A percentile compares a stretch with the other conserved stretches of the same genome.
phyloP scores from a whole-genome alignment of 1,140 invertebrate genomes.

The Trichonephila clavata region DNA sequence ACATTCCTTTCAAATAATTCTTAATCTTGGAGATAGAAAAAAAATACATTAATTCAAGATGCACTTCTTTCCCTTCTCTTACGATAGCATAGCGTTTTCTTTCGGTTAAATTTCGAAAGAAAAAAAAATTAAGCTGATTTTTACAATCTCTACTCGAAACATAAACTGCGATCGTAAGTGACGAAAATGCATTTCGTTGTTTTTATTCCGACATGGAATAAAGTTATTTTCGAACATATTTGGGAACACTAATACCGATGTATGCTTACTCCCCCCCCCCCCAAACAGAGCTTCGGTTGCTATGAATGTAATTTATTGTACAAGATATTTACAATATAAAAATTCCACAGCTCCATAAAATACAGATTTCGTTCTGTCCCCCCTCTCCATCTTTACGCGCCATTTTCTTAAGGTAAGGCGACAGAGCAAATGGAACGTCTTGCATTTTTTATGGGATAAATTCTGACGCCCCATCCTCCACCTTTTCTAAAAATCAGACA shows the following conservation, averaged over 20 bases:
- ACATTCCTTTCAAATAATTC: no score
- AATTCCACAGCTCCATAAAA: neutral
- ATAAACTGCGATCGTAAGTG: neutral
- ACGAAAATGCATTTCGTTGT: neutral
- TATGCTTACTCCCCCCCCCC: neutral
- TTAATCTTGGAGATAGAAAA: no score
- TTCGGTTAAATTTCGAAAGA: neutral
- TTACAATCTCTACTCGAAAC: neutral
- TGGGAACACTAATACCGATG: neutral
- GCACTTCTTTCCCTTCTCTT: neutral
- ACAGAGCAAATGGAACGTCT: slow-evolving; percentile 2
- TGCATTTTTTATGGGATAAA: slow-evolving; percentile 32
- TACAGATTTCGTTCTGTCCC: neutral
- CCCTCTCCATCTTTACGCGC: neutral
- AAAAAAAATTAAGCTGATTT: neutral
- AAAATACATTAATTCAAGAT: neutral
- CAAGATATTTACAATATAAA: slow-evolving; percentile 14
- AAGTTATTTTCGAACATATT: neutral
- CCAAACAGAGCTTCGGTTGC: neutral
- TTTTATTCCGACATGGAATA: neutral
- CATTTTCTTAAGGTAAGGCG: neutral
- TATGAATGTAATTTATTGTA: neutral
- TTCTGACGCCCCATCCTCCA: neutral
- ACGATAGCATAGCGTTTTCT: neutral
- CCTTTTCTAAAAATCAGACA: neutral